phyloP scores from a whole-genome alignment of 2,888 invertebrate species.

The Lymantria dispar region DNA sequence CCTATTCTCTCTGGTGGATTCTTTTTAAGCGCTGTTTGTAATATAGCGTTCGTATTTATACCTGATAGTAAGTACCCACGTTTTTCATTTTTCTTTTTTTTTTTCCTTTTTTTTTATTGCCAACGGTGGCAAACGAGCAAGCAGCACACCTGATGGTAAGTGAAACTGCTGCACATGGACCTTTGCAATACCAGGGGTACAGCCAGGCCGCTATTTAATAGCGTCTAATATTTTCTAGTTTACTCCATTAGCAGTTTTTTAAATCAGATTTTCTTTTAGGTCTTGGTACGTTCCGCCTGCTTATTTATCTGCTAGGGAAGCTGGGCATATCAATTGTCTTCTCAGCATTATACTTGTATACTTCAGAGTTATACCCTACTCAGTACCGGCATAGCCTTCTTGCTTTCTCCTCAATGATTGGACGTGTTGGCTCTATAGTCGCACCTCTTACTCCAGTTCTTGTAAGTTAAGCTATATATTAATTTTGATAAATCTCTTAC shows the following conservation, averaged over 20 bases:
- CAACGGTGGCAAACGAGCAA: no score
- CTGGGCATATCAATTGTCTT: conserved; percentile 85
- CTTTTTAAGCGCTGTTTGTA: conserved; percentile 80
- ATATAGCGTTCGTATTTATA: conserved; percentile 68
- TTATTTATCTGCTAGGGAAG: conserved; percentile 84
- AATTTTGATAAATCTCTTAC: no score
- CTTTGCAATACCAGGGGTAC: no score
- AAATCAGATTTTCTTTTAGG: conserved; percentile 37
- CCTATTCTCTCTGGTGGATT: conserved; percentile 82
- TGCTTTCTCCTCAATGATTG: conserved; percentile 87
- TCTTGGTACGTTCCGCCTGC: conserved; percentile 51
- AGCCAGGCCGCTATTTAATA: no score
- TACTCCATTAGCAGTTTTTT: background rate
- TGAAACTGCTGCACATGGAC: no score
- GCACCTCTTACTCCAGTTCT: conserved; percentile 87
- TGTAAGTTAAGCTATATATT: conserved; percentile 50
- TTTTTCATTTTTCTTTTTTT: background rate
- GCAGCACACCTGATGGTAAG: no score
- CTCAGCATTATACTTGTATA: conserved; percentile 84
- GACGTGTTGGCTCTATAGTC: conserved; percentile 86
- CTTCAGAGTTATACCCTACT: conserved; percentile 88
- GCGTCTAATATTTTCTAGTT: no score
- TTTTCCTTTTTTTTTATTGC: no score
- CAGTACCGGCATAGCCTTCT: conserved; percentile 85
- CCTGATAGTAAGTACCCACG: conserved; percentile 69